Evolutionary conservation across 2,113 vertebrate genomes (phyloP).

Genomic region (Hystrix brachyura): DNA sequence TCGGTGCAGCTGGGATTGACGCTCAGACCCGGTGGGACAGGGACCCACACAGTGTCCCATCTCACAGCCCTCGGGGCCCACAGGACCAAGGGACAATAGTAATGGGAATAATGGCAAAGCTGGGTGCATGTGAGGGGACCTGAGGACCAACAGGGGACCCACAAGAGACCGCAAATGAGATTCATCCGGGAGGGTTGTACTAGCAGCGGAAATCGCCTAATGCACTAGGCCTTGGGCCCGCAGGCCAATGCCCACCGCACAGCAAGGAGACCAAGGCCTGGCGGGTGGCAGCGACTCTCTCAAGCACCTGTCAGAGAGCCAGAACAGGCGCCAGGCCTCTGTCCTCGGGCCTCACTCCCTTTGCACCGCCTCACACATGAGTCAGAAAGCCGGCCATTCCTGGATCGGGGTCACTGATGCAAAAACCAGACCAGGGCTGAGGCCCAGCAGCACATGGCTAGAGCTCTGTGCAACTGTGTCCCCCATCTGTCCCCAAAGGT

Average conservation of each 20-base stretch:
- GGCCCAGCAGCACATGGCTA: not conserved
- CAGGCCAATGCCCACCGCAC: no score
- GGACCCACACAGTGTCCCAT: not conserved
- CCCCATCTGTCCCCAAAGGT: constrained; percentile 15
- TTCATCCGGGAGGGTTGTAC: not conserved
- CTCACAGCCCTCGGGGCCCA: not conserved
- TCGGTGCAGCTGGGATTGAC: not conserved
- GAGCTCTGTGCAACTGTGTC: not conserved
- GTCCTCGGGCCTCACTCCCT: not conserved
- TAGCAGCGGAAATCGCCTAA: not conserved
- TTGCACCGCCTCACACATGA: not conserved
- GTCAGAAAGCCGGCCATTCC: not conserved
- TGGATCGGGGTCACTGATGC: not conserved
- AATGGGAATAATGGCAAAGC: not conserved
- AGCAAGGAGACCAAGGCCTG: not conserved
- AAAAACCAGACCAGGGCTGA: constrained; percentile 16
- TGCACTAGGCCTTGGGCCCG: not conserved
- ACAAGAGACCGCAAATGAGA: not conserved
- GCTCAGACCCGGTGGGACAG: not conserved
- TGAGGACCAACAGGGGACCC: not conserved
- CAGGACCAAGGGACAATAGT: not conserved
- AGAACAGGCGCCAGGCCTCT: constrained; percentile 12
- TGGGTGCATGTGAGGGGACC: not conserved
- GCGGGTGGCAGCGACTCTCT: not conserved
- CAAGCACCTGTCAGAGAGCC: not conserved